Base-by-base conservation (phyloP, 2,797 vertebrate species). In the Sebastes kiyomatsui region DNA sequence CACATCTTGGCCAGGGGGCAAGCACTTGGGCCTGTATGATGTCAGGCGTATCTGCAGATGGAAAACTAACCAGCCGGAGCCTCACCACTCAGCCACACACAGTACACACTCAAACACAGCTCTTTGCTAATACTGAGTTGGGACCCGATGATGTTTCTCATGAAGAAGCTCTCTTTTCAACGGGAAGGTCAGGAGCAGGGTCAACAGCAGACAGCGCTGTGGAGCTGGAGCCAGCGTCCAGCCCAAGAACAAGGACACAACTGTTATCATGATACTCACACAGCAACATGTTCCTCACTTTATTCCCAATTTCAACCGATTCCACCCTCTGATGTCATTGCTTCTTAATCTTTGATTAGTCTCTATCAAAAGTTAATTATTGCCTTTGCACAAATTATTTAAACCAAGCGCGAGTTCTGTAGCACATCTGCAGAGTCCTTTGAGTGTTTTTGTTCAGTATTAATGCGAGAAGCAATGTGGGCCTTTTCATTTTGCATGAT, bases 401-500 rank as follows among this genome's bases (percentile, higher is more conserved):
- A 72, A 81, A 72, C 27, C 35, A 30, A 81, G 71, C 0, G 35
- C 30, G 65, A 71, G 61, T 69, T 78, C 22, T 76, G 79, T 83
- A 25, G 81, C 79, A 80, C 81, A 88, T 86, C 84, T 80, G 79
- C 88, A 85, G 70, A 77, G 67, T 79, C 77, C 83, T 87, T 62
- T 79, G 83, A 87, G 75, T 88, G 81, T 85, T 88, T 90, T 87
- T 84, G 81, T 88, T 87, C 78, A 67, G 74, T 81, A 88, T 90
- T 92, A 86, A 87, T 87, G 83, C 16, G 67, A 70, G 69, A 73
- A 69, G 84, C 81, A 62, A 81, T 84, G 75, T 72, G 78, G 72
- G 82, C 70, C 76, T 85, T 82, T 93, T 89, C 79, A 90, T 89
- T 91, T 90, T 90, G 90, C 83, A 90, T 89, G 82, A 88, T 69